Percentiles rank a stretch among this genome's conserved stretches.
These are phyloP conservation scores for Acropora tenuis DNA, from an alignment of 64 coral and sea anemone genomes.

Conservation along the genomic window DNA sequence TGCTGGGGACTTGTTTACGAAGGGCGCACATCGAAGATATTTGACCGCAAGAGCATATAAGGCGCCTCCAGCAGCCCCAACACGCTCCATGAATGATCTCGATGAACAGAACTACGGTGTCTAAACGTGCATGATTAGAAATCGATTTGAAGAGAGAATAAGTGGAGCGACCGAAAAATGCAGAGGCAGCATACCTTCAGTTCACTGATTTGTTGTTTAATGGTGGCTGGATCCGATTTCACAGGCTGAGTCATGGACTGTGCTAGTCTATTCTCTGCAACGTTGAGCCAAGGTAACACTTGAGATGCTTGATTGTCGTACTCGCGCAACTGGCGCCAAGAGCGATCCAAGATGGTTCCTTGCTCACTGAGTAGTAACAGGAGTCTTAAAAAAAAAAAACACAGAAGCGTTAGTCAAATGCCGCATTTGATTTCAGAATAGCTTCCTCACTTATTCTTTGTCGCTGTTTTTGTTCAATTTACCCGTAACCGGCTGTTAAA, in stretches of 20 bases:
- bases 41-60: no score
- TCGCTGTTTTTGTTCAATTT: no score
- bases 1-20: no score
- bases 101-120: no score
- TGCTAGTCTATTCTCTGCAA: conserved; percentile 78
- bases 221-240: conserved; percentile 59
- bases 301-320: conserved; percentile 91
- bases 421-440: not conserved
- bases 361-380: conserved; percentile 84
- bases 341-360: conserved; percentile 85
- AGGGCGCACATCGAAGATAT: no score
- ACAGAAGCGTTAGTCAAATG: not conserved
- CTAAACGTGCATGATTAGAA: no score
- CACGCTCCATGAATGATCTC: no score
- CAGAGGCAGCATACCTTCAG: conserved; percentile 59
- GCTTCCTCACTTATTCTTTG: not conserved
- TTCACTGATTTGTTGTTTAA: conserved; percentile 76
- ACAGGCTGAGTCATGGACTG: conserved; percentile 76
- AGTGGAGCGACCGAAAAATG: not conserved
- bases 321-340: conserved; percentile 92
- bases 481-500: no score
- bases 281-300: conserved; percentile 88
- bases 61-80: no score
- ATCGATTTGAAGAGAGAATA: not conserved
- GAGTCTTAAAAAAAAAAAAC: conserved; percentile 3